Evolutionary conservation across 2,888 invertebrate genomes (phyloP).

Genomic region (Sialis fuliginosa): DNA sequence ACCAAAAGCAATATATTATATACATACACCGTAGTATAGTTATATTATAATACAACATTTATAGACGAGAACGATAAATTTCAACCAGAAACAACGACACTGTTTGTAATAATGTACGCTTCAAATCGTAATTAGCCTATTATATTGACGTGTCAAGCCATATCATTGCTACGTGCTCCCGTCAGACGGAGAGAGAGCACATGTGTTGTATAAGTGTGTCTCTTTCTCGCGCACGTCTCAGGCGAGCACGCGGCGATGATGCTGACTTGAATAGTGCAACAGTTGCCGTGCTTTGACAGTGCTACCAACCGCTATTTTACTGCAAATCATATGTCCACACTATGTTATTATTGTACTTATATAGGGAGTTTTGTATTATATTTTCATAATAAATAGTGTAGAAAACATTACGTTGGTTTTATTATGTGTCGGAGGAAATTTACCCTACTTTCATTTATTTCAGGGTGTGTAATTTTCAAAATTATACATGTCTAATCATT

Average conservation of each 20-base stretch:
- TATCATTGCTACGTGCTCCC: neutral
- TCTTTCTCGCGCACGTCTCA: neutral
- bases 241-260: too few relatives aligned
- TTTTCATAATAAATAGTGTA: conserved; percentile 32
- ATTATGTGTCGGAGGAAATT: neutral
- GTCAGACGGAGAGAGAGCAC: neutral
- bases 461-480: too few relatives aligned
- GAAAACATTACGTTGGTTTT: conserved; percentile 17
- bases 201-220: neutral
- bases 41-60: neutral
- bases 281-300: conserved; percentile 20
- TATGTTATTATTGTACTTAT: conserved; percentile 19
- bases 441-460: too few relatives aligned
- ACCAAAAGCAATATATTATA: conserved; percentile 3
- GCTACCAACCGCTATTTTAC: conserved; percentile 16
- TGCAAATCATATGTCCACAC: conserved; percentile 29
- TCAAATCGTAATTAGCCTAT: neutral
- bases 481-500: too few relatives aligned
- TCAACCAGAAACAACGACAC: too few relatives aligned
- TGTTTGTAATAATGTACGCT: neutral
- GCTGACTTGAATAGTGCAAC: neutral
- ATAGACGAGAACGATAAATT: neutral
- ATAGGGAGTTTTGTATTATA: conserved; percentile 31
- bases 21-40: neutral
- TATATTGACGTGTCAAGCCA: neutral